Base-by-base conservation (phyloP, 2,113 vertebrate genomes). In the Gasterosteus nipponicus region DNA sequence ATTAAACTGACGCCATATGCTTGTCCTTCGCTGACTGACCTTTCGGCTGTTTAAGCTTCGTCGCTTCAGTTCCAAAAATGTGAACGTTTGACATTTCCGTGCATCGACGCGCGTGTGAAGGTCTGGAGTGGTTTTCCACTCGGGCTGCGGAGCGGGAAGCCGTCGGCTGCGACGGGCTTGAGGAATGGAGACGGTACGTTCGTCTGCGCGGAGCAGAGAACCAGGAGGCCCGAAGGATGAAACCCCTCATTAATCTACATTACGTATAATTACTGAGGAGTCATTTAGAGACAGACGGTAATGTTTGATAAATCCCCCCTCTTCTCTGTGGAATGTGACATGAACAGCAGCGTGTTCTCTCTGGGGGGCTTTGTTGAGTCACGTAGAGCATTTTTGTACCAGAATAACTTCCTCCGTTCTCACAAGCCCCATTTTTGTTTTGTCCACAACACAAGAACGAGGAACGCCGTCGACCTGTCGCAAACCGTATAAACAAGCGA, bases 251-350 rank as follows among this genome's bases (percentile, higher is more conserved):
- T 89, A 91, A 92, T 74, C 75, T 16, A 51, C 67, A 90, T 93
- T 91, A 91, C 49, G 69, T 60, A 79, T 86, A 87, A 92, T 93
- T 87, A 92, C 84, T 73, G 70, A 54, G 81, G 85, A 87, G 85
- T 80, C 77, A 91, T 91, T 91, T 78, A 74, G 71, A 83, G 66
- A 87, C 83, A 87, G 85, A 83, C 79, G 19, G 82, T 80, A 86
- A 86, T 87, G 86, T 75, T 87, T 83, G 80, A 87, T 87, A 74
- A 88, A 87, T 80, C 85, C 73, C 75, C 47, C 82, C 73, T 86
- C 80, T 77, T 84, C 83, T 89, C 74, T 71, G 64, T 73, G 90
- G 90, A 89, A 91, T 92, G 91, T 84, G 73, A 78, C 59, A 14
- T 69, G 73, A 76, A 82, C 62, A 73, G 41, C 54, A 42, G 0